Conservation (phyloP, 2,888 invertebrate species). For the Ditylenchus weischeri region DNA sequence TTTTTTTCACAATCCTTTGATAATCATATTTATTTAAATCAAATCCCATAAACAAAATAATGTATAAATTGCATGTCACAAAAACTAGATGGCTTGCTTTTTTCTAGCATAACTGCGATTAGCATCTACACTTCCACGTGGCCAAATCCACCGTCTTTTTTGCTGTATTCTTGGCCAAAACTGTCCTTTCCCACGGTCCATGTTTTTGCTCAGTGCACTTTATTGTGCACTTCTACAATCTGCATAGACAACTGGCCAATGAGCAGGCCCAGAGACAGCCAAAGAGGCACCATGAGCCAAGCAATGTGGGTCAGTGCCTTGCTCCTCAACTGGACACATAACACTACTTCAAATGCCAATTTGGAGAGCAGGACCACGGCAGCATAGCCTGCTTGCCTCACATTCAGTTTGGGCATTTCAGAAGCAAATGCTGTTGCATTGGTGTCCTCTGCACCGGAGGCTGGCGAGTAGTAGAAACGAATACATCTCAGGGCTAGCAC, state of each 20-base stretch:
- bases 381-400: slow-evolving; percentile 4
- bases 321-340: slow-evolving; percentile 17
- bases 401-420: slow-evolving; percentile 20
- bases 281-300: slow-evolving; percentile 23
- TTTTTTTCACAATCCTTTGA: too few species aligned
- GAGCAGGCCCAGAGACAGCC: slow-evolving; percentile 19
- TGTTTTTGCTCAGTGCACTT: neutral
- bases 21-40: too few species aligned
- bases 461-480: slow-evolving; percentile 21
- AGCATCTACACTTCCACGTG: too few species aligned
- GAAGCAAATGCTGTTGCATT: slow-evolving; percentile 9
- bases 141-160: too few species aligned
- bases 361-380: slow-evolving; percentile 16
- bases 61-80: too few species aligned
- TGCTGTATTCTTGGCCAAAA: too few species aligned
- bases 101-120: too few species aligned
- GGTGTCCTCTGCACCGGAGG: slow-evolving; percentile 15
- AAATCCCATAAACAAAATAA: too few species aligned
- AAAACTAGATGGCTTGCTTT: too few species aligned
- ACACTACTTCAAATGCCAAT: slow-evolving; percentile 21
- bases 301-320: slow-evolving; percentile 1
- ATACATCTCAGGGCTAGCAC: slow-evolving; percentile 19
- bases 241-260: slow-evolving; percentile 9
- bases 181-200: too few species aligned
- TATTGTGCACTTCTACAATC: slow-evolving; percentile 12